phyloP scores from a whole-genome alignment of 2,888 invertebrate species.

The Zygothrica quintamaculata region DNA sequence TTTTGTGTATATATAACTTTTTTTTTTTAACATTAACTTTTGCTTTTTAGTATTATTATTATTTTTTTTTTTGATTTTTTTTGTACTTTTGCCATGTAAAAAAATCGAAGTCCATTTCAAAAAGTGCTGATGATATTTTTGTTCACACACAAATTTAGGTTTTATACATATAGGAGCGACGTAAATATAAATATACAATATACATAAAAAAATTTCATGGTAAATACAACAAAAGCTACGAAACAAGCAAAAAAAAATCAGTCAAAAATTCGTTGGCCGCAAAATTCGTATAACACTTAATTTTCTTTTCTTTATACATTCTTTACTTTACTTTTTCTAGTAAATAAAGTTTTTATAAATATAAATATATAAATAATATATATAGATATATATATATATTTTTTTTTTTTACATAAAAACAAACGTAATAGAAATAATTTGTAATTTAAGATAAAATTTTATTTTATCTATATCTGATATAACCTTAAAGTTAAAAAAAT shows the following conservation, averaged over 20 bases:
- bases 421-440: too few species aligned
- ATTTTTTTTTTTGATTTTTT: constrained; percentile 38
- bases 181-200: constrained; percentile 65
- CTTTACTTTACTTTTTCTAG: too few species aligned
- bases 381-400: too few species aligned
- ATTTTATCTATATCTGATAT: too few species aligned
- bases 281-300: constrained; percentile 48
- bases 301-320: neutral
- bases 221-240: constrained; percentile 75
- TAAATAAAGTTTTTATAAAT: neutral
- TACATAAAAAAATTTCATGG: constrained; percentile 64
- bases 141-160: constrained; percentile 83
- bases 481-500: too few species aligned
- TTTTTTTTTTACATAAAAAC: too few species aligned
- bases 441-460: too few species aligned
- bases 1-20: constrained; percentile 61
- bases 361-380: neutral
- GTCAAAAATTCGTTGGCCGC: constrained; percentile 84
- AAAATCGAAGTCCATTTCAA: constrained; percentile 85
- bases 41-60: constrained; percentile 26
- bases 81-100: constrained; percentile 70
- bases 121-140: constrained; percentile 84
- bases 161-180: constrained; percentile 73
- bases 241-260: constrained; percentile 81
- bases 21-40: constrained; percentile 38